Evolutionary conservation across 2,888 invertebrate species (phyloP).

Genomic region (Microctonus brassicae): DNA sequence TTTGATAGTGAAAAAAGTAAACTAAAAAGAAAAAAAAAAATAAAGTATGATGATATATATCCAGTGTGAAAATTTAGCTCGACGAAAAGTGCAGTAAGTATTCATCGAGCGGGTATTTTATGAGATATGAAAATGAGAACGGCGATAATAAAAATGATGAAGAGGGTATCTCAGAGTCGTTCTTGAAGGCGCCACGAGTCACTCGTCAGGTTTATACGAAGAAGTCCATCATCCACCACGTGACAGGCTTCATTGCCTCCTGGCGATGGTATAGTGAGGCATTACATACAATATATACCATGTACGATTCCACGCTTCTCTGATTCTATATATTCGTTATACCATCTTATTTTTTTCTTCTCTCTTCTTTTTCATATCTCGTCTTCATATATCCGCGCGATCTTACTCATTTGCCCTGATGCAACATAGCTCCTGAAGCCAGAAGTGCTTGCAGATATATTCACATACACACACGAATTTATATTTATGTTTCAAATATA

Average conservation of each 20-base stretch:
- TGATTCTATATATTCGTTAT: constrained; percentile 39
- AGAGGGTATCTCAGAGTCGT: constrained; percentile 68
- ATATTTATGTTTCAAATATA: too few relatives aligned
- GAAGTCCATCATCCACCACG: constrained; percentile 69
- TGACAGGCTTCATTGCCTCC: constrained; percentile 70
- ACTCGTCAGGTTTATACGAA: constrained; percentile 69
- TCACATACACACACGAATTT: not conserved
- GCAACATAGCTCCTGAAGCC: constrained; percentile 16
- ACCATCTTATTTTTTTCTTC: too few relatives aligned
- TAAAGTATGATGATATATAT: constrained; percentile 22
- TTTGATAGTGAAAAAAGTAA: too few relatives aligned
- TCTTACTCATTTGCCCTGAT: constrained; percentile 34
- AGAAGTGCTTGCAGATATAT: constrained; percentile 6
- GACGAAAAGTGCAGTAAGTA: constrained; percentile 30
- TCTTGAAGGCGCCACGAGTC: constrained; percentile 69
- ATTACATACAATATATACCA: constrained; percentile 30
- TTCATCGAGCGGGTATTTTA: constrained; percentile 60
- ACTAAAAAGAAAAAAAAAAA: not conserved
- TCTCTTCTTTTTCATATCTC: constrained; percentile 27
- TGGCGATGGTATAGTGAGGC: constrained; percentile 54
- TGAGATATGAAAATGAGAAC: constrained; percentile 70
- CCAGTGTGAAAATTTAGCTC: constrained; percentile 22
- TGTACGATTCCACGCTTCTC: constrained; percentile 59
- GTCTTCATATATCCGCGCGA: constrained; percentile 25
- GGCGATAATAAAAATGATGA: constrained; percentile 69